Evolutionary conservation across 53 echinoderm and acorn worm species (phyloP), one percentile per base, ranked within the genome.

Genomic region (Echinarachnius parma): DNA sequence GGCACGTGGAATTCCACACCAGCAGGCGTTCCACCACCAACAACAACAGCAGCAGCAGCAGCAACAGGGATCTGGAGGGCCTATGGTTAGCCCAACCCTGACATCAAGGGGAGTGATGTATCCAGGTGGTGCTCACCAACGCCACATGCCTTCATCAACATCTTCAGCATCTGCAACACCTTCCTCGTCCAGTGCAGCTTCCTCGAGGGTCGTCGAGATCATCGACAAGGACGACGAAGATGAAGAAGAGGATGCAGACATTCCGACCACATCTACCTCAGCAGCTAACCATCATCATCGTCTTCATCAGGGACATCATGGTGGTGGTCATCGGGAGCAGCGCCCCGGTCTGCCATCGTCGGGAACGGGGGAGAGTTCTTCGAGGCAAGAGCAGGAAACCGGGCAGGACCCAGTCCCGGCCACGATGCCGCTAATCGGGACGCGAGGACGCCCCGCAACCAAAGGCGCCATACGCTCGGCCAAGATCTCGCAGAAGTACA

Each of bases 401-500:
- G n/a, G 42, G 8, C 42, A 7, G 42, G 30, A 19, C 47, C 53
- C 48, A 0, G 37, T 27, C 56, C 36, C 74, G 2, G 74, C 37
- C 57, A 56, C 55, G 9, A 36, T 72, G 74, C 55, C 74, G 16
- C 55, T 72, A 19, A 45, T 72, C 4, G 57, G 74, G 19, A 56
- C 37, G 9, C 15, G 74, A 3, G 74, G 74, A 1, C 74, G 74
- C n/a, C 74, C 74, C 21, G 74, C 74, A 16, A 72, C 74, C 55
- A 72, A 72, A 42, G 74, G 74, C 0, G 74, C 74, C 57, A 72
- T 72, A 42, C 74, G 74, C 1, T 56, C 74, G 5, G 74, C 74
- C 57, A 72, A 77, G 52, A 77, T 83, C 42, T 66, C 77, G 26
- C 83, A 83, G 61, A 83, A 83, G 42, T 83, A 83, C 48, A 83